Conservation (phyloP, 2,113 vertebrate genomes). For the Calyptomena viridis region DNA sequence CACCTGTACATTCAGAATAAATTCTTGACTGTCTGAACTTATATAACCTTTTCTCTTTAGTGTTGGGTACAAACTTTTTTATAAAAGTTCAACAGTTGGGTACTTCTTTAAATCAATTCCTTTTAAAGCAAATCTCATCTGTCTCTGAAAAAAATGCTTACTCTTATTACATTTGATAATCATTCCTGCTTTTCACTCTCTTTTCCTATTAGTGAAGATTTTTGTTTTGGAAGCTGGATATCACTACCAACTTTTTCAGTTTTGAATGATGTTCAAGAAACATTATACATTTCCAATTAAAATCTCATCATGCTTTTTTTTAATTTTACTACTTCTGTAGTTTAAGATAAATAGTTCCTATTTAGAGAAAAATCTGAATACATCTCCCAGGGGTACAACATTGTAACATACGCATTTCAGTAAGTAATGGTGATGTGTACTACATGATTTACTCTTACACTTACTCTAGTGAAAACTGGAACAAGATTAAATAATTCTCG, state of each 20-base stretch:
- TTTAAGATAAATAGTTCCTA: not conserved
- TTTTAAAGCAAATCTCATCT: not conserved
- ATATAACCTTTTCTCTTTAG: not conserved
- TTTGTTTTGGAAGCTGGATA: not conserved
- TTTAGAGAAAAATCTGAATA: not conserved
- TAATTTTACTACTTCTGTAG: not conserved
- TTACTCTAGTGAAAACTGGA: not conserved
- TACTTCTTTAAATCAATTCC: not conserved
- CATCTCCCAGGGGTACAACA: not conserved
- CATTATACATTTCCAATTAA: not conserved
- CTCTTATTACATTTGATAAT: not conserved
- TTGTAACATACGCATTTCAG: not conserved
- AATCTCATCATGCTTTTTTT: not conserved
- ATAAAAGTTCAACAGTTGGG: not conserved
- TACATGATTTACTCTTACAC: not conserved
- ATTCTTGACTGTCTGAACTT: not conserved
- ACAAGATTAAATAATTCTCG: not conserved
- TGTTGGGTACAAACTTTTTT: not conserved
- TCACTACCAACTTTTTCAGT: not conserved
- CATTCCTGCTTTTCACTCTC: not conserved
- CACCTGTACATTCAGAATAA: not conserved
- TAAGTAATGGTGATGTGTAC: not conserved
- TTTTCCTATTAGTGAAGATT: not conserved
- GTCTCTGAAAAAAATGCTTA: not conserved
- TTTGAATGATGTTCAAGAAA: not conserved